Percentiles rank a stretch among this genome's conserved stretches.
Conservation (phyloP, 92 coral and sea anemone genomes). For the Palythoa grandis region DNA sequence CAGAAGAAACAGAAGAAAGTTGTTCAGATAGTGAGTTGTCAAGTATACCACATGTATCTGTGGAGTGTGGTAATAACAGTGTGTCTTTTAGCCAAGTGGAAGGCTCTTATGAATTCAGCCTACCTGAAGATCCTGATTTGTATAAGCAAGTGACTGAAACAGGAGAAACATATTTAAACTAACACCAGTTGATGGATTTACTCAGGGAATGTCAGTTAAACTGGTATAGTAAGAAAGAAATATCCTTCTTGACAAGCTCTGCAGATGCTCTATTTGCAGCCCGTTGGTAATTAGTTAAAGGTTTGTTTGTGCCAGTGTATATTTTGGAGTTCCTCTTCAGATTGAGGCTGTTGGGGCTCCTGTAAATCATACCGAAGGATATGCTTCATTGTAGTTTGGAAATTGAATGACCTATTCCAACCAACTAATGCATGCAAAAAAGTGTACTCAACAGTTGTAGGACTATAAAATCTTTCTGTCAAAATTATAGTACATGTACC, state of each 20-base stretch:
- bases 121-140: neutral
- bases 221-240: constrained; percentile 14
- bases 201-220: constrained; percentile 1
- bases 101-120: constrained; percentile 1
- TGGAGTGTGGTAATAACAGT: constrained; percentile 4
- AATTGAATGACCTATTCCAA: constrained; percentile 9
- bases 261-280: constrained; percentile 13
- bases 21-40: constrained; percentile 4
- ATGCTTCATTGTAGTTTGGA: constrained; percentile 6
- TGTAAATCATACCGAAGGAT: neutral
- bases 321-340: constrained; percentile 8
- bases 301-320: constrained; percentile 17
- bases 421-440: neutral
- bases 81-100: neutral
- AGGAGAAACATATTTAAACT: neutral
- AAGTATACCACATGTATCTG: constrained; percentile 1
- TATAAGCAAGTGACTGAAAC: neutral
- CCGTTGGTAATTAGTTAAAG: neutral
- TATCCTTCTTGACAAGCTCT: constrained; percentile 16
- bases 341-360: constrained; percentile 11
- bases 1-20: constrained; percentile 4
- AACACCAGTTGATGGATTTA: constrained; percentile 1
- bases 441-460: constrained; percentile 11
- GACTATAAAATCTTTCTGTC: constrained; percentile 15
- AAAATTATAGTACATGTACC: neutral